Conservation (phyloP, 2,888 invertebrate genomes). For the Leptopilina drosophilae region DNA sequence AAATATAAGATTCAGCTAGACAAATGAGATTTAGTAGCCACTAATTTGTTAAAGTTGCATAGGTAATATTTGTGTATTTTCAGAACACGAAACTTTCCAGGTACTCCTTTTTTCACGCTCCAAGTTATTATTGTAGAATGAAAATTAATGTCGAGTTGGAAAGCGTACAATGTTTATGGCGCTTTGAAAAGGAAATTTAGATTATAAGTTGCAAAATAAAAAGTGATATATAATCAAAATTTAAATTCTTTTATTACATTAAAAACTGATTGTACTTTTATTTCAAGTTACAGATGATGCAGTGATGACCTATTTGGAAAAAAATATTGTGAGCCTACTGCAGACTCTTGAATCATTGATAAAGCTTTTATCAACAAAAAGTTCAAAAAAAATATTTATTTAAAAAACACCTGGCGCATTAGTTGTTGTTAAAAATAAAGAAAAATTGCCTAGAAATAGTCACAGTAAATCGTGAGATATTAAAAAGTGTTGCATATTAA, state of each 20-base stretch:
- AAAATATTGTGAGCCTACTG: too few species aligned
- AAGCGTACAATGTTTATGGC: background rate
- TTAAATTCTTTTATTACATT: background rate
- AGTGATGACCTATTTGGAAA: too few species aligned
- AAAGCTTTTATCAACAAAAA: too few species aligned
- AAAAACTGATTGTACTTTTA: background rate
- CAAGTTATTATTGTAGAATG: slow-evolving; percentile 10
- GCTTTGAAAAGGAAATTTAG: slow-evolving; percentile 16
- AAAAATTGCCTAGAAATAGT: too few species aligned
- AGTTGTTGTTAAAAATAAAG: too few species aligned
- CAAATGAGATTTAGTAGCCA: slow-evolving; percentile 25
- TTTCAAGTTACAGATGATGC: too few species aligned
- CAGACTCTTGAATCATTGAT: too few species aligned
- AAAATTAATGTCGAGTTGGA: slow-evolving; percentile 2
- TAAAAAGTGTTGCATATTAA: too few species aligned
- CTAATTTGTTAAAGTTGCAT: slow-evolving; percentile 1
- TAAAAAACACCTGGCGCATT: too few species aligned
- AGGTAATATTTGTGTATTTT: slow-evolving; percentile 24
- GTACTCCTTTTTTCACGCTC: background rate
- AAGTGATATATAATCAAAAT: background rate
- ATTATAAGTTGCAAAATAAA: background rate
- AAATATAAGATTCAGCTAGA: background rate
- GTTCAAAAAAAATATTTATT: too few species aligned
- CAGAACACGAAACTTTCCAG: slow-evolving; percentile 4
- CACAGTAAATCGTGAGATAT: too few species aligned